Conservation (phyloP, 2,797 vertebrate species). For the Salarias fasciatus region DNA sequence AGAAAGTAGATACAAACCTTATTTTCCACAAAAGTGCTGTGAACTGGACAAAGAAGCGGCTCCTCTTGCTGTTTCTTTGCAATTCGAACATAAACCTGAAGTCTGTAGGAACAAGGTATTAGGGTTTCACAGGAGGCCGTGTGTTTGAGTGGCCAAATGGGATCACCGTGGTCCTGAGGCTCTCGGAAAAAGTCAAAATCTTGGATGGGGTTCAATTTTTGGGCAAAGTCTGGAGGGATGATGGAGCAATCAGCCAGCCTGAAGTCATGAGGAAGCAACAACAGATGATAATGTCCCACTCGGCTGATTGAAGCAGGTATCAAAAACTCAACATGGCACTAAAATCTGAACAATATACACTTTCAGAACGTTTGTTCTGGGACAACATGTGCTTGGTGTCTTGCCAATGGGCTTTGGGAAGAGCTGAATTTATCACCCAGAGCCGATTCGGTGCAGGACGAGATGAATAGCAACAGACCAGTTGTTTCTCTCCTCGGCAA, state of each 20-base stretch:
- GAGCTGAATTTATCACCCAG: slow-evolving; percentile 69
- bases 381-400: slow-evolving; percentile 71
- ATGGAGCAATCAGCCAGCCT: slow-evolving; percentile 58
- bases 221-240: slow-evolving; percentile 31
- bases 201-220: slow-evolving; percentile 27
- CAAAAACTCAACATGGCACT: slow-evolving; percentile 50
- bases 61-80: no score
- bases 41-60: no score
- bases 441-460: slow-evolving; percentile 58
- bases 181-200: no score
- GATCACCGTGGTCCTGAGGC: no score
- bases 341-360: slow-evolving; percentile 68
- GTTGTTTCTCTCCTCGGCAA: slow-evolving; percentile 60
- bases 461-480: slow-evolving; percentile 64
- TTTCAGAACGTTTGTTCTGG: slow-evolving; percentile 68
- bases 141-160: no score
- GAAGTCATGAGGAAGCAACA: slow-evolving; percentile 45
- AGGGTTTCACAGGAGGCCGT: no score
- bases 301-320: slow-evolving; percentile 57
- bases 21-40: no score
- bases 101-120: no score
- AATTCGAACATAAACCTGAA: no score
- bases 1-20: no score
- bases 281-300: slow-evolving; percentile 58
- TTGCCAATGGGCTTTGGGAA: slow-evolving; percentile 66